A percentile compares a stretch with the other conserved stretches of the same genome.
These are phyloP conservation scores for Pandemis corylana DNA, from an alignment of 2,888 invertebrate genomes.

Conservation along the genomic window DNA sequence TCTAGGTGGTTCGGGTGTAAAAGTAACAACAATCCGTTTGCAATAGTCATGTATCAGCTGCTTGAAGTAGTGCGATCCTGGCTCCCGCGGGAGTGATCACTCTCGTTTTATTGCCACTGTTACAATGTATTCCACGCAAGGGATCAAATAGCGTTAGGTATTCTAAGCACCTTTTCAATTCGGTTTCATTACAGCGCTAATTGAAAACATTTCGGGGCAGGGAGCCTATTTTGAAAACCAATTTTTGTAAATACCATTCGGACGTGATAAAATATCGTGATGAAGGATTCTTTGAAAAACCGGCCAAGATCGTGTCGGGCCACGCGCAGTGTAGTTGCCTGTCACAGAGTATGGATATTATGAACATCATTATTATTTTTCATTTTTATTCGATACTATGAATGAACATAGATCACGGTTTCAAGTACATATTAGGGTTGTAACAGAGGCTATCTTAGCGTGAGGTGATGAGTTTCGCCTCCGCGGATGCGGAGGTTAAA, in stretches of 20 bases:
- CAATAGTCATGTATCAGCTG: slow-evolving; percentile 53
- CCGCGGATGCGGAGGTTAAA: no score
- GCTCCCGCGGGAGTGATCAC: slow-evolving; percentile 53
- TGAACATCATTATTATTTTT: no score
- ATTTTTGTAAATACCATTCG: no score
- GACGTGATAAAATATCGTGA: neutral
- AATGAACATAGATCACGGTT: no score
- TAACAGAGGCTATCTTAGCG: no score
- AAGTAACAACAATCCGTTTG: slow-evolving; percentile 46
- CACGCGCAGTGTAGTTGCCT: no score
- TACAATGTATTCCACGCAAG: slow-evolving; percentile 45
- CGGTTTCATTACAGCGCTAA: neutral
- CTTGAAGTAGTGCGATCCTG: slow-evolving; percentile 52
- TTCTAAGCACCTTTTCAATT: slow-evolving; percentile 42
- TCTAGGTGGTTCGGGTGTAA: slow-evolving; percentile 1
- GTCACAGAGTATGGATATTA: no score
- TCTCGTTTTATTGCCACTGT: slow-evolving; percentile 49
- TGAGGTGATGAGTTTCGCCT: no score
- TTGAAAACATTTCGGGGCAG: neutral
- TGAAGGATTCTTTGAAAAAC: neutral
- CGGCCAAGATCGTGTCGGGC: no score
- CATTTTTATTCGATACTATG: no score
- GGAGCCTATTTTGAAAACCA: no score
- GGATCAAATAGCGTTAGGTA: slow-evolving; percentile 46
- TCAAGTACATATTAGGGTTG: no score